Evolutionary conservation across 2,113 vertebrate species (phyloP).

Genomic region (Xiphorhynchus elegans): DNA sequence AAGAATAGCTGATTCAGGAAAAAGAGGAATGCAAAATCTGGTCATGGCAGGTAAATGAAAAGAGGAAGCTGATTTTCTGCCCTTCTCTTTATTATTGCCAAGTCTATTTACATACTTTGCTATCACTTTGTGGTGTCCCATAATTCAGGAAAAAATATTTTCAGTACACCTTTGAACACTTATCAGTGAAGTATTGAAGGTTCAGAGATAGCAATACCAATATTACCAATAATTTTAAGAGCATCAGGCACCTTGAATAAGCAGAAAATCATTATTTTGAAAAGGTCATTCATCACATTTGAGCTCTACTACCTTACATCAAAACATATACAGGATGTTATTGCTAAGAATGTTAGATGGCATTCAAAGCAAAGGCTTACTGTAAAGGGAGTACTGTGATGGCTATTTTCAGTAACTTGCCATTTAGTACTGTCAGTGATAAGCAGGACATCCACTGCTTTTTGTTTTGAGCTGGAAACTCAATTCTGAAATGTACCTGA

Average conservation of each 20-base stretch:
- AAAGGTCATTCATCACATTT: conserved; percentile 42
- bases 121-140: background rate
- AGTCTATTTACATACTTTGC: background rate
- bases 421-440: conserved; percentile 23
- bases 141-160: background rate
- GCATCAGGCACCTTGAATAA: background rate
- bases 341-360: background rate
- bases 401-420: conserved; percentile 35
- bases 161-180: background rate
- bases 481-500: background rate
- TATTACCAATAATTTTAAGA: background rate
- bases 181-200: background rate
- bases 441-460: background rate
- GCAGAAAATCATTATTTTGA: conserved; percentile 41
- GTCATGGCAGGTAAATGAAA: background rate
- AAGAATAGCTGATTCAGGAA: background rate
- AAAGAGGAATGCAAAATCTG: background rate
- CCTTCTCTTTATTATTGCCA: background rate
- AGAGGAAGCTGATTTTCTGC: background rate
- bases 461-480: background rate
- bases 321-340: background rate
- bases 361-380: conserved; percentile 12
- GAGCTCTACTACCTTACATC: conserved; percentile 30
- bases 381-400: background rate
- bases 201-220: background rate